Conservation (phyloP, 2,888 invertebrate species). For the Chloromyia formosa region DNA sequence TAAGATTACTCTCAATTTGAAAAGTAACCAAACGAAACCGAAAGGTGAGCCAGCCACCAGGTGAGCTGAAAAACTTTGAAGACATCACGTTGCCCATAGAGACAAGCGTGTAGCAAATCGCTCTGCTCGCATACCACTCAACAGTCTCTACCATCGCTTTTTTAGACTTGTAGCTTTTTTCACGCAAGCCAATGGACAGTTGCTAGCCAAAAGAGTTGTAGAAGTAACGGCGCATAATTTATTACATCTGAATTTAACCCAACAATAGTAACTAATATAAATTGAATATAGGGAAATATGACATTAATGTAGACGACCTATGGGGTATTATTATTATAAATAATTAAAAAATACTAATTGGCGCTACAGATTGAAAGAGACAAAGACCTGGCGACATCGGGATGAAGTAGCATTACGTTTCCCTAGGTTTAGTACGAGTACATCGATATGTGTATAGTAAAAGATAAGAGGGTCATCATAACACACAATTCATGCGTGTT, state of each 20-base stretch:
- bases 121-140: background rate
- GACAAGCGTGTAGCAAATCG: background rate
- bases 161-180: slow-evolving; percentile 34
- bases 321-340: too few species aligned
- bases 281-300: too few species aligned
- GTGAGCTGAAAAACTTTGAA: slow-evolving; percentile 35
- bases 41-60: slow-evolving; percentile 30
- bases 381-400: too few species aligned
- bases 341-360: too few species aligned
- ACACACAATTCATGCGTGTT: too few species aligned
- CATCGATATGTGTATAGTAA: too few species aligned
- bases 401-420: too few species aligned
- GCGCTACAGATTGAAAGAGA: too few species aligned
- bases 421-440: too few species aligned
- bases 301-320: too few species aligned
- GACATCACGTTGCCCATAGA: slow-evolving; percentile 15
- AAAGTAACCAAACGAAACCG: slow-evolving; percentile 39
- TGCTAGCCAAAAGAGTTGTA: background rate
- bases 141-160: slow-evolving; percentile 24
- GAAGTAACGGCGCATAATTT: slow-evolving; percentile 20
- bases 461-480: too few species aligned
- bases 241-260: slow-evolving; percentile 8
- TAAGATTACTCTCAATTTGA: slow-evolving; percentile 23
- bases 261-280: background rate
- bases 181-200: slow-evolving; percentile 2